Base-by-base conservation (phyloP, 2,888 invertebrate species). In the Patella caerulea region DNA sequence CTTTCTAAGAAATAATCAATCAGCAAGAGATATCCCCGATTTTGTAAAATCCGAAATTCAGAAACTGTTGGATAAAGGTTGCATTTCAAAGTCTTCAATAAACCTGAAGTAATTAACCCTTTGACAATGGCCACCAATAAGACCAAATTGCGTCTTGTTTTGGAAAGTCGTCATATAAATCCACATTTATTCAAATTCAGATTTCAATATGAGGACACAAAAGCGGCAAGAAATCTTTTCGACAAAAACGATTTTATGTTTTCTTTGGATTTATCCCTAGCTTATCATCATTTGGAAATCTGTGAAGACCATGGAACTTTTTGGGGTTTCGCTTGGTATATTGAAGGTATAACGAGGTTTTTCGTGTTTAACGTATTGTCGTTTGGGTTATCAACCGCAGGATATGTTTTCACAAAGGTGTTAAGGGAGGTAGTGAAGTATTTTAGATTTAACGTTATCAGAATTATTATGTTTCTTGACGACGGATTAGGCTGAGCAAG, bases 291-390 rank as follows among this genome's bases (percentile, higher is more conserved):
- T 72, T 69, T 79, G 3, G 72, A 77, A 17, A 79, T 77, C 12
- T 72, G 52, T 70, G 69, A 34, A 34, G 54, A 72, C 12, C 73
- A 79, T 72, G n/a, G 74, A 73, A 11, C 71, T 55, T 80, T 54
- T 72, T 53, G 78, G n/a, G 76, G 72, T 45, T 78, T 81, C 24
- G 34, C 55, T n/a, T 80, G 76, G 71, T 17, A 45, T n/a, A 17
- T 59, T 29, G 52, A 74, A 3, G 76, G 71, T 29, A 19, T 12
- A 4, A 56, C 17, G 19, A 19, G 24, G 15, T 81, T 77, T 74
- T 84, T 73, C 71, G 78, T 79, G 5, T 84, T 78, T 15, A 80
- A 75, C 34, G 84, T 82, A 65, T 56, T 84, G 29, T 55, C 79
- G 4, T 84, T 80, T 74, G 82, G 81, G 29, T 53, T 84, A 5